Conservation (phyloP, 1,140 invertebrate species). For the Temnothorax curvispinosus region DNA sequence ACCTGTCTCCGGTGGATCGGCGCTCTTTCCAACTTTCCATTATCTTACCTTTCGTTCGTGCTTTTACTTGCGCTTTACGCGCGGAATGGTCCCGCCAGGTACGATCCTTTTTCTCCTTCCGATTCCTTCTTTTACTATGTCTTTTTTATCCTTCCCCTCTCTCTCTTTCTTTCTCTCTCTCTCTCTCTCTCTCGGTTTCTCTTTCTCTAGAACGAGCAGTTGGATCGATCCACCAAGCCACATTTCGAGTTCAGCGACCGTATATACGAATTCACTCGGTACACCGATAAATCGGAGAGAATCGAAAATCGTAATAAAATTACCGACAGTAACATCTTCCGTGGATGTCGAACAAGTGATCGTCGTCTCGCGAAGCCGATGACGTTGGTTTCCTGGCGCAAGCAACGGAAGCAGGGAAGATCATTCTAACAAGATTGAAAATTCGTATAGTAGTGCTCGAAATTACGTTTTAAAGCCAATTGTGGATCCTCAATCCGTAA, state of each 20-base stretch:
- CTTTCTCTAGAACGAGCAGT: not conserved
- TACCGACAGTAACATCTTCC: constrained; percentile 34
- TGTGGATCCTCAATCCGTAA: not conserved
- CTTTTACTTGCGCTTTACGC: constrained; percentile 12
- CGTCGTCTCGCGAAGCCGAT: constrained; percentile 21
- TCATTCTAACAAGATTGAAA: not conserved
- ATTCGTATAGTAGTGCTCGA: not conserved
- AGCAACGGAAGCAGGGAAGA: not conserved
- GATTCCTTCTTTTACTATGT: not conserved
- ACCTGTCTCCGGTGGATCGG: constrained; percentile 64
- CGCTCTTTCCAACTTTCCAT: constrained; percentile 70
- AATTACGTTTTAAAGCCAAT: constrained; percentile 3
- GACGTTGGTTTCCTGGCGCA: not conserved
- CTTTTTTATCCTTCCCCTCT: constrained; percentile 10
- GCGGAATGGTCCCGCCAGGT: constrained; percentile 24
- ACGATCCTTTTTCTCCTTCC: not conserved
- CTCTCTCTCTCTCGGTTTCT: not conserved
- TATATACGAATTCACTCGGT: constrained; percentile 42
- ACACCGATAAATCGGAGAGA: constrained; percentile 59
- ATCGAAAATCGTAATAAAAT: constrained; percentile 62
- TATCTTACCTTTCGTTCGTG: constrained; percentile 62
- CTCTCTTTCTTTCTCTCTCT: constrained; percentile 32
- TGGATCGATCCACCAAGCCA: constrained; percentile 60
- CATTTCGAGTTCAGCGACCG: constrained; percentile 63
- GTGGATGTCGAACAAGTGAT: not conserved